Conservation (phyloP, 2,797 vertebrate species). For the Typhlichthys eigenmanni region DNA sequence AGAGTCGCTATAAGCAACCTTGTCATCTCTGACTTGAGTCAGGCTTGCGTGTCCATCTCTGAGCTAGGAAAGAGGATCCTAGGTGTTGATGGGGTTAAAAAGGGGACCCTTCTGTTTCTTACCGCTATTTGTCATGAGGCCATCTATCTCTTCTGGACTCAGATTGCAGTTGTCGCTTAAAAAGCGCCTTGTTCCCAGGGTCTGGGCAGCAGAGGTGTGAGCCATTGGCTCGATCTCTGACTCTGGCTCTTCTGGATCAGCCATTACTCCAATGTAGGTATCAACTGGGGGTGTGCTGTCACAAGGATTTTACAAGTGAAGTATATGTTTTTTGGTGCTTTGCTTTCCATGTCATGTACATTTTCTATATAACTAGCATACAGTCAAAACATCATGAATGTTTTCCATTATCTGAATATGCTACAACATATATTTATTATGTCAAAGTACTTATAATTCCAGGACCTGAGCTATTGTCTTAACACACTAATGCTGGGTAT, state of each 20-base stretch:
- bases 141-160: conserved; percentile 71
- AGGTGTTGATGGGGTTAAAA: neutral
- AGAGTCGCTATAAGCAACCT: too few species aligned
- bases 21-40: too few species aligned
- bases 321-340: neutral
- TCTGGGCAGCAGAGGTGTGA: conserved; percentile 32
- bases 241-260: conserved; percentile 39
- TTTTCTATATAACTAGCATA: neutral
- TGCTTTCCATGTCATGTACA: neutral
- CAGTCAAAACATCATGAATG: too few species aligned
- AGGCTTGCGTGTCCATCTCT: neutral
- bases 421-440: too few species aligned
- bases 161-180: conserved; percentile 44
- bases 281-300: conserved; percentile 19
- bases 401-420: too few species aligned
- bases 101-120: conserved; percentile 16
- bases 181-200: conserved; percentile 55
- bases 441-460: too few species aligned
- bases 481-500: too few species aligned
- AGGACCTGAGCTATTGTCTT: too few species aligned
- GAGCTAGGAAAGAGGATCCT: neutral
- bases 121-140: conserved; percentile 70
- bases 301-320: conserved; percentile 19
- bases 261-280: conserved; percentile 48
- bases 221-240: conserved; percentile 48